Conservation (phyloP, 2,888 invertebrate species). For the Sinotaia quadrata region DNA sequence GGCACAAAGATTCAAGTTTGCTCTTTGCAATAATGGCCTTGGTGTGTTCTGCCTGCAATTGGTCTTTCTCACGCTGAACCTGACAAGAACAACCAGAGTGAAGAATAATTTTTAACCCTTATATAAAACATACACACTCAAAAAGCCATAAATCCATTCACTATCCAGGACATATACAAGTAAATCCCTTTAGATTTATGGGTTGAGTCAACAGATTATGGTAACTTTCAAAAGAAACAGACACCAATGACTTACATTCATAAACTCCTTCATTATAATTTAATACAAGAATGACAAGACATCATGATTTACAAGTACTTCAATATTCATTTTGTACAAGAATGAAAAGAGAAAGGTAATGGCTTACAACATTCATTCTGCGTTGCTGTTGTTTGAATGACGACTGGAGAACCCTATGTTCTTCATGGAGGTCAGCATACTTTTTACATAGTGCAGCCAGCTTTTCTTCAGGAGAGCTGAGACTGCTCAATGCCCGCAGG, state of each 20-base stretch:
- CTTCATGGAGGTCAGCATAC: conserved; percentile 84
- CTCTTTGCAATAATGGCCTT: conserved; percentile 87
- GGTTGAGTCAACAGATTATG: too few species aligned
- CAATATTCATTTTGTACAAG: conserved; percentile 2
- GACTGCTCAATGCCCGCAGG: conserved; percentile 74
- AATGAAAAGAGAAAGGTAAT: neutral
- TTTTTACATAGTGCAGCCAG: conserved; percentile 81
- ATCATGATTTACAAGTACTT: too few species aligned
- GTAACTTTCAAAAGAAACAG: too few species aligned
- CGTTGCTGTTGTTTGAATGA: conserved; percentile 69
- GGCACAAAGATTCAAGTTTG: conserved; percentile 89
- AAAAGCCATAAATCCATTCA: neutral
- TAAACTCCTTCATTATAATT: too few species aligned
- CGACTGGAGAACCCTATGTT: conserved; percentile 74
- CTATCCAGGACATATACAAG: neutral
- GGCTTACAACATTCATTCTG: conserved; percentile 66
- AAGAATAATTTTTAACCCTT: neutral
- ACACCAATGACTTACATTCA: too few species aligned
- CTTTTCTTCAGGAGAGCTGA: conserved; percentile 80
- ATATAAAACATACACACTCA: neutral
- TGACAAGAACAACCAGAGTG: conserved; percentile 56
- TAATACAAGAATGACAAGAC: too few species aligned
- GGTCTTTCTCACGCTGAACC: conserved; percentile 84
- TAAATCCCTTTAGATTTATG: too few species aligned
- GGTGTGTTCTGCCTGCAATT: conserved; percentile 85